A percentile compares a stretch with the other conserved stretches of the same genome.
Evolutionary conservation across 1,140 invertebrate species (phyloP).

Genomic region (Calycopis cecrops): DNA sequence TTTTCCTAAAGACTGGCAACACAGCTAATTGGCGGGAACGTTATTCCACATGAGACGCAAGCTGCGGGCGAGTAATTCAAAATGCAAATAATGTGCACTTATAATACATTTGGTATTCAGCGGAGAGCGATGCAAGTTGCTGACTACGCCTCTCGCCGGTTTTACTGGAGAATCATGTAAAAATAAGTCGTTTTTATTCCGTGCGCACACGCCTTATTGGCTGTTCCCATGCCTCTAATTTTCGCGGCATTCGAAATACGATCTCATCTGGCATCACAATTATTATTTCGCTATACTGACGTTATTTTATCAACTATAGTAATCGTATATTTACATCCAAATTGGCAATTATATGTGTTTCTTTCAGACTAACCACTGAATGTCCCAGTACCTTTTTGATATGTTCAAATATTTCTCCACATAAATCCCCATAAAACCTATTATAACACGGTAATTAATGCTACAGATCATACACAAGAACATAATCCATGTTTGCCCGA

Average conservation of each 20-base stretch:
- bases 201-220: slow-evolving; percentile 53
- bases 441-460: too few species aligned
- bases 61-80: slow-evolving; percentile 59
- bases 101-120: slow-evolving; percentile 68
- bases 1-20: slow-evolving; percentile 6
- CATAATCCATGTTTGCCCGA: too few species aligned
- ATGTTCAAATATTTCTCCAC: too few species aligned
- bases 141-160: slow-evolving; percentile 53
- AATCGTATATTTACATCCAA: too few species aligned
- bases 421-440: too few species aligned
- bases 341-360: too few species aligned
- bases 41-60: slow-evolving; percentile 2
- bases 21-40: slow-evolving; percentile 23
- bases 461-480: too few species aligned
- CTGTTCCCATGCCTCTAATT: slow-evolving; percentile 70
- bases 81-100: slow-evolving; percentile 70
- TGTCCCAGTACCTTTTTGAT: too few species aligned
- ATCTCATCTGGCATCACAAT: slow-evolving; percentile 26
- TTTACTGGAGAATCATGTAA: slow-evolving; percentile 71
- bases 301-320: too few species aligned
- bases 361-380: too few species aligned
- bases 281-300: background rate
- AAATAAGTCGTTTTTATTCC: slow-evolving; percentile 65
- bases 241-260: slow-evolving; percentile 53
- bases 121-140: slow-evolving; percentile 40